Evolutionary conservation across 2,888 invertebrate genomes (phyloP).

Genomic region (Strigamia maritima): DNA sequence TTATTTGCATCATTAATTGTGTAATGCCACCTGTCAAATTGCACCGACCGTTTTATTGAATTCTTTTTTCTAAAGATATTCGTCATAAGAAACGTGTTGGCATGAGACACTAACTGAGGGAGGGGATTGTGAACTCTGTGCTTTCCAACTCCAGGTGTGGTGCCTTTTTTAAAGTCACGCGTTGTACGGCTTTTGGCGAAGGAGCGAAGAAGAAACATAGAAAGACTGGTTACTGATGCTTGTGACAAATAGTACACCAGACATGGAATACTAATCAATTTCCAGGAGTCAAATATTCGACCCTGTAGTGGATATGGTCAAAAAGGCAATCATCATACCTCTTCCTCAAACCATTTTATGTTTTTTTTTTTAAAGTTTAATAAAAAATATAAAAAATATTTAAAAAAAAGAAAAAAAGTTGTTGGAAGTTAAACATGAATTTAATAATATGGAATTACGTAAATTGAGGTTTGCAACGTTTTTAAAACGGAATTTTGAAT

Average conservation of each 20-base stretch:
- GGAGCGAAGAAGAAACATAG: neutral
- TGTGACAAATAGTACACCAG: constrained; percentile 16
- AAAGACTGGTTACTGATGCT: constrained; percentile 21
- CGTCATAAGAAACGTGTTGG: constrained; percentile 6
- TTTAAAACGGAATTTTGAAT: neutral
- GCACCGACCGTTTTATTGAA: neutral
- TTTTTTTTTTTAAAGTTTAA: neutral
- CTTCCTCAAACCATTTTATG: neutral
- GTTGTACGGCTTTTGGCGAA: neutral
- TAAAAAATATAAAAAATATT: neutral
- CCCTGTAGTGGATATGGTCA: constrained; percentile 12
- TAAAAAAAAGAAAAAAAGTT: neutral
- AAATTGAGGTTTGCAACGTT: neutral
- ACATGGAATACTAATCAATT: constrained; percentile 9
- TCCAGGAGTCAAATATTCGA: constrained; percentile 18
- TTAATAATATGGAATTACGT: neutral
- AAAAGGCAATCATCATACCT: constrained; percentile 21
- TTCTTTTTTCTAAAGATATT: neutral
- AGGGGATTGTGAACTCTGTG: neutral
- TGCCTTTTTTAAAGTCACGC: constrained; percentile 2
- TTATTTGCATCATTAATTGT: neutral
- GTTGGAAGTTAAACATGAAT: neutral
- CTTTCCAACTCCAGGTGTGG: constrained; percentile 15
- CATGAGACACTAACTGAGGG: neutral
- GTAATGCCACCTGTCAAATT: neutral